Percentiles rank a stretch among this genome's conserved stretches.
phyloP scores from a whole-genome alignment of 2,888 invertebrate species.

The Girardia tigrina region DNA sequence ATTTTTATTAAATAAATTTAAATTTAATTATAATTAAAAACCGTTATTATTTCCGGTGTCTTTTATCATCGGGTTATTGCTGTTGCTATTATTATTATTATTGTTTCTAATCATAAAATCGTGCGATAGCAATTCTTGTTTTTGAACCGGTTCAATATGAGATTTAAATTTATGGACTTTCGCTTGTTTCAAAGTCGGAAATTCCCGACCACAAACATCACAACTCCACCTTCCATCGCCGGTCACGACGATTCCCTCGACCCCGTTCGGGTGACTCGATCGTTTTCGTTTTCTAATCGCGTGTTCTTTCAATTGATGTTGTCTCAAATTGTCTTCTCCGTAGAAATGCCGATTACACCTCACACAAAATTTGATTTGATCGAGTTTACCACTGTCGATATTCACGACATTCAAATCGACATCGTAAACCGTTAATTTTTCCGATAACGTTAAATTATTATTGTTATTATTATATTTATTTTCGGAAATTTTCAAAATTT shows the following conservation, averaged over 20 bases:
- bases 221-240: slow-evolving; percentile 23
- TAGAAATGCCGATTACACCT: slow-evolving; percentile 8
- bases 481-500: neutral
- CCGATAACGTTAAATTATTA: neutral
- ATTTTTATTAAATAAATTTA: neutral
- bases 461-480: neutral
- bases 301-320: slow-evolving; percentile 15
- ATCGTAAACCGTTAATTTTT: slow-evolving; percentile 15
- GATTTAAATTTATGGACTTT: slow-evolving; percentile 32
- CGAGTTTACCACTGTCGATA: neutral
- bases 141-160: slow-evolving; percentile 27
- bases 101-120: slow-evolving; percentile 13
- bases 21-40: neutral
- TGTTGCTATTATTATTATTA: no score
- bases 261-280: neutral
- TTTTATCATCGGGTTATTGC: no score
- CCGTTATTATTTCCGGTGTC: neutral
- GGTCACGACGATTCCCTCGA: neutral
- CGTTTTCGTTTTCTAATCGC: neutral
- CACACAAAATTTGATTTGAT: neutral
- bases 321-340: neutral
- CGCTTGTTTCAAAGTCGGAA: slow-evolving; percentile 31
- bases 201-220: slow-evolving; percentile 29
- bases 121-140: slow-evolving; percentile 17
- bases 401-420: neutral